phyloP scores from a whole-genome alignment of 2,113 vertebrate genomes.

The Morphnarchus princeps region DNA sequence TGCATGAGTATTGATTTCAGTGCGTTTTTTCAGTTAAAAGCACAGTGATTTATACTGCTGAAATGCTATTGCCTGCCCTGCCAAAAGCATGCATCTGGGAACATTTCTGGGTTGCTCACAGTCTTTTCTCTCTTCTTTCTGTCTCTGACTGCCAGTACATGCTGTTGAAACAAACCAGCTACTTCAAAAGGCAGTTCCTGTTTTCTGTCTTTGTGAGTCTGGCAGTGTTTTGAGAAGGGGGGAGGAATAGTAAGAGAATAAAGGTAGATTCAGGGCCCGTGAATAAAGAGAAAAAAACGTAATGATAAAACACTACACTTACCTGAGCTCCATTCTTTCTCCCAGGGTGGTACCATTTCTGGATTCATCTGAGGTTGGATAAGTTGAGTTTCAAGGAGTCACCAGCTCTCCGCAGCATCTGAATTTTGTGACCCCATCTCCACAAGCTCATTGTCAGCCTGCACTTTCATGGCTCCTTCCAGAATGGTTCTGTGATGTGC shows the following conservation, averaged over 20 bases:
- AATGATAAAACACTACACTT: slow-evolving; percentile 1
- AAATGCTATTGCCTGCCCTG: slow-evolving; percentile 47
- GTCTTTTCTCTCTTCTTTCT: slow-evolving; percentile 29
- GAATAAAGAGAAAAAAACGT: neutral
- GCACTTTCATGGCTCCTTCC: neutral
- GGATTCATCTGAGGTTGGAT: neutral
- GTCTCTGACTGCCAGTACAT: slow-evolving; percentile 28
- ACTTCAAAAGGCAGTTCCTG: slow-evolving; percentile 39
- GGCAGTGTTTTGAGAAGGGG: slow-evolving; percentile 1
- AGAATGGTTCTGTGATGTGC: neutral
- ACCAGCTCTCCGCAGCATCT: neutral
- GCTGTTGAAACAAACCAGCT: slow-evolving; percentile 42
- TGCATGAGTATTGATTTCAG: slow-evolving; percentile 41
- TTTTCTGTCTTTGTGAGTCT: slow-evolving; percentile 17
- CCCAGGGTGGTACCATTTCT: neutral
- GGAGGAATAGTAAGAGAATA: neutral
- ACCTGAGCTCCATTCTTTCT: slow-evolving; percentile 41
- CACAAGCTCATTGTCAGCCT: neutral
- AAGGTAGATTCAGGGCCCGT: neutral
- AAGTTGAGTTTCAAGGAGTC: slow-evolving; percentile 6
- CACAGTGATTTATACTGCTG: slow-evolving; percentile 55
- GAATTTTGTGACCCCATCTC: neutral
- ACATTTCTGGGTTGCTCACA: slow-evolving; percentile 50
- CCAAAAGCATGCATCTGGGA: slow-evolving; percentile 62
- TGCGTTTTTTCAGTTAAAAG: slow-evolving; percentile 48